These are phyloP conservation scores for Spizella passerina DNA, from an alignment of 2,797 vertebrate genomes.

Conservation along the genomic window DNA sequence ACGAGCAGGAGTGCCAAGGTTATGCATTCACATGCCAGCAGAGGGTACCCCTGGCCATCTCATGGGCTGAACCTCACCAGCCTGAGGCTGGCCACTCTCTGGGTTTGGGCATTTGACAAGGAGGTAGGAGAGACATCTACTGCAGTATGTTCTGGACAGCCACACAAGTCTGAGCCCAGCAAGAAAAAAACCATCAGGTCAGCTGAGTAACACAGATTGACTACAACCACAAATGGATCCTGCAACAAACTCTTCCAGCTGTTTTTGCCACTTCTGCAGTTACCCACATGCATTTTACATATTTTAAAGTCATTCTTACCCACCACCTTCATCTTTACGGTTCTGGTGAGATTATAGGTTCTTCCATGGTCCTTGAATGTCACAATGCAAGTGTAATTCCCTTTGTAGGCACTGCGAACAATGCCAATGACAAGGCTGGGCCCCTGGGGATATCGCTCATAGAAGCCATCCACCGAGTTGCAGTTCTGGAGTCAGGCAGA, in stretches of 20 bases:
- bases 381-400: constrained; percentile 84
- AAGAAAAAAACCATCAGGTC: background rate
- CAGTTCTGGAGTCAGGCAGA: constrained; percentile 71
- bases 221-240: background rate
- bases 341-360: constrained; percentile 82
- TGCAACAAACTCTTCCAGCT: background rate
- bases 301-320: constrained; percentile 74
- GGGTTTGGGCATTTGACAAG: background rate
- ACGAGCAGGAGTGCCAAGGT: background rate
- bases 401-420: constrained; percentile 58
- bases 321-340: constrained; percentile 80
- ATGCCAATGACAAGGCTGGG: constrained; percentile 68
- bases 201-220: background rate
- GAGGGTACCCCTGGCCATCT: constrained; percentile 42
- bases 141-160: background rate
- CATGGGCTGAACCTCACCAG: background rate
- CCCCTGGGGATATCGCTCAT: constrained; percentile 46
- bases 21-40: constrained; percentile 44
- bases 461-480: constrained; percentile 48
- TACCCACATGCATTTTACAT: background rate
- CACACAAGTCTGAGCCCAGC: background rate
- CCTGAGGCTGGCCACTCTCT: background rate
- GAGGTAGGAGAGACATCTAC: background rate
- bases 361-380: constrained; percentile 76
- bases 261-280: background rate